phyloP scores from a whole-genome alignment of 2,888 invertebrate genomes.

The Drosophila subsilvestris region DNA sequence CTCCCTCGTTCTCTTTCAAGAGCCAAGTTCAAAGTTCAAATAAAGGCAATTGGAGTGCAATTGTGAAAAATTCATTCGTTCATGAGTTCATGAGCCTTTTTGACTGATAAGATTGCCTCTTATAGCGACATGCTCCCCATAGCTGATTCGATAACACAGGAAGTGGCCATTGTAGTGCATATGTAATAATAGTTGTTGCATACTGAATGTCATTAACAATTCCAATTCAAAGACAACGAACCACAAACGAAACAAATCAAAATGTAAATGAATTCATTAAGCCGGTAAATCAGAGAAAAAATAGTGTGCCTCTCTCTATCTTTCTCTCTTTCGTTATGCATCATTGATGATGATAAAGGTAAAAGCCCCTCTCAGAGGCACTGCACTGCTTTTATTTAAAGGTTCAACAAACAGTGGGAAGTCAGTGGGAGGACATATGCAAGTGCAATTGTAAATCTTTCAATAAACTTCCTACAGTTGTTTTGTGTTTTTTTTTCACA shows the following conservation, averaged over 20 bases:
- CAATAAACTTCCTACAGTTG: constrained; percentile 36
- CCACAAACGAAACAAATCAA: constrained; percentile 38
- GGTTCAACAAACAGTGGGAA: constrained; percentile 21
- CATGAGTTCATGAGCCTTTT: constrained; percentile 32
- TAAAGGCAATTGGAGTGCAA: not conserved
- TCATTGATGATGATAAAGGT: constrained; percentile 41
- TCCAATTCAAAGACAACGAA: constrained; percentile 16
- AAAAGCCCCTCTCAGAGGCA: constrained; percentile 8
- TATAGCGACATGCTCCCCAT: constrained; percentile 12
- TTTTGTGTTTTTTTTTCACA: not conserved
- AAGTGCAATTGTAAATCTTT: constrained; percentile 3
- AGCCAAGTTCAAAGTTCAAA: not conserved
- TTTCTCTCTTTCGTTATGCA: constrained; percentile 39
- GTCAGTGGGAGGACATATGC: constrained; percentile 1
- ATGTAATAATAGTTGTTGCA: not conserved
- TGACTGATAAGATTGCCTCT: constrained; percentile 60
- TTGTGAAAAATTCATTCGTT: not conserved
- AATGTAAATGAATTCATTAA: constrained; percentile 48
- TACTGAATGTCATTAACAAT: constrained; percentile 36
- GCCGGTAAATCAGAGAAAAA: constrained; percentile 37
- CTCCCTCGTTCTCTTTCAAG: not conserved
- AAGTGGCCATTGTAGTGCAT: constrained; percentile 26
- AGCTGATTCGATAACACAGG: constrained; percentile 32
- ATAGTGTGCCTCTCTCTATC: constrained; percentile 10
- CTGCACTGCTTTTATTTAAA: constrained; percentile 20